Evolutionary conservation across 2,113 vertebrate species (phyloP), one percentile per base, ranked within the genome.

Genomic region (Mellivora capensis): DNA sequence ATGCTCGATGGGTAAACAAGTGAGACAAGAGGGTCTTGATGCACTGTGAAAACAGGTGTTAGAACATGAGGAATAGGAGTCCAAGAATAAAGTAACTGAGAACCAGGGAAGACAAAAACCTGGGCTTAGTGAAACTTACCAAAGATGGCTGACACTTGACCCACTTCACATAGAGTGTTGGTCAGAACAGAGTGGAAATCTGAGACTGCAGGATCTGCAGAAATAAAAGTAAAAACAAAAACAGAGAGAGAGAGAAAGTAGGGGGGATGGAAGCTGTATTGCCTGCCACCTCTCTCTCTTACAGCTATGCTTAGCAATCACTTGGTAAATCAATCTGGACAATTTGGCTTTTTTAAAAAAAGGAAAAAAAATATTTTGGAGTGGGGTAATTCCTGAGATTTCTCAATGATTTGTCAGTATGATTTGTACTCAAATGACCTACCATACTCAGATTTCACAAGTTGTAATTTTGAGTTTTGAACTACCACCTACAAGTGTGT

Each of bases 201-300:
- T 97, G 86, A 91, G 89, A 90, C 91, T 94, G 31, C 67, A 96
- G 61, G 81, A 96, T 76, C 71, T 96, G 77, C 82, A 93, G 82
- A 93, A 88, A 88, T 90, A 94, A 83, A 90, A 90, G 61, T 62
- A 81, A 92, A 95, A 71, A 88, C 5, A 86, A 8, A 91, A 2
- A 72, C 6, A 88, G n/a, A 91, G 4, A 44, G 52, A 79, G 84
- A 67, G 17, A 87, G 25, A 87, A 42, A 61, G 64, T 27, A 44
- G 69, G 47, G 25, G 77, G 25, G 52, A 71, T 93, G 57, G 42
- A 80, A 95, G 21, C 52, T 37, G 39, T 49, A 59, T 90, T 62
- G 61, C 74, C 62, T 94, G 57, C 29, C 29, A 67, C 25, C 18
- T 88, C n/a, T 74, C 52, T 95, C 72, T 84, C 52, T 88, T 42